These are phyloP conservation scores for Ceryle rudis DNA, from an alignment of 2,797 vertebrate species.

Conservation along the genomic window DNA sequence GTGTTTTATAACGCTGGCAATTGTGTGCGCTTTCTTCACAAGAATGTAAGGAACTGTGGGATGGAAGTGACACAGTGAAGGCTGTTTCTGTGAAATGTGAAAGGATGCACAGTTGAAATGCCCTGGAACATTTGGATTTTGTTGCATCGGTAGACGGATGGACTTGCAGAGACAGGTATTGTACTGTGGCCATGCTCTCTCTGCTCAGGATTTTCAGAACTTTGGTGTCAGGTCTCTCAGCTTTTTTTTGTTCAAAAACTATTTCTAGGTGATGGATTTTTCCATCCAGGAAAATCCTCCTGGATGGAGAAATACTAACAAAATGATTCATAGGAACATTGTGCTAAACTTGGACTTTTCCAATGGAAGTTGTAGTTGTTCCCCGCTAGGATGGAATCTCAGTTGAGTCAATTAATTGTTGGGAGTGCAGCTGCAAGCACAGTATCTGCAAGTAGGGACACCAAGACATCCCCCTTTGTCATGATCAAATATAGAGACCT, in stretches of 20 bases:
- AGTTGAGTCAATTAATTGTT: not conserved
- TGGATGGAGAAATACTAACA: not conserved
- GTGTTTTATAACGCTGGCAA: not conserved
- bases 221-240: not conserved
- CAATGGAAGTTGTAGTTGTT: not conserved
- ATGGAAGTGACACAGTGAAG: not conserved
- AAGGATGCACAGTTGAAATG: not conserved
- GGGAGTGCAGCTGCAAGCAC: not conserved
- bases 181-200: not conserved
- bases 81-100: not conserved
- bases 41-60: not conserved
- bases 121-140: not conserved
- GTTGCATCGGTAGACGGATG: not conserved
- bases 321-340: not conserved
- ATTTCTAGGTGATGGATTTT: not conserved
- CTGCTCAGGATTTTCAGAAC: not conserved
- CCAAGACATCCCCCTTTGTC: not conserved
- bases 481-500: not conserved
- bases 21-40: not conserved
- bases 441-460: not conserved
- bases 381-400: not conserved
- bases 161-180: fast-evolving
- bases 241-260: not conserved
- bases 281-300: too few species aligned
- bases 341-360: not conserved